Evolutionary conservation across 2,113 vertebrate genomes (phyloP).

Genomic region (Eurypyga helias): DNA sequence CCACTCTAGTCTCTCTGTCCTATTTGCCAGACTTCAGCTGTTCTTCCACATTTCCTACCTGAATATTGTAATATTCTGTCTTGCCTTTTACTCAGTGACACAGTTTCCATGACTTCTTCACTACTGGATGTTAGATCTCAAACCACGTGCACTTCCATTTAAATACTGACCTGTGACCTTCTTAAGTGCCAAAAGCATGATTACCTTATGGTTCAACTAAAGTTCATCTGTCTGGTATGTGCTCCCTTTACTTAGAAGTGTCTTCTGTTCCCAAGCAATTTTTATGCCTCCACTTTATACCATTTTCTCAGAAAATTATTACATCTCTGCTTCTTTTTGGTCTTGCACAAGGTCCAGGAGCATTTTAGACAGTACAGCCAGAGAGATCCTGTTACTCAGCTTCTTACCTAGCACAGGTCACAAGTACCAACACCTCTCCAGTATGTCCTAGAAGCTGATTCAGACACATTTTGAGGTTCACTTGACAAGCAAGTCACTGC

Average conservation of each 20-base stretch:
- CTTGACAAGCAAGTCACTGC: neutral
- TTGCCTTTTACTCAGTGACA: neutral
- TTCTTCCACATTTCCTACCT: neutral
- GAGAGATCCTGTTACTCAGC: neutral
- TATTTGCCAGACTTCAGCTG: neutral
- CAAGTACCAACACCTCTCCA: neutral
- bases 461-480: neutral
- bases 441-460: neutral
- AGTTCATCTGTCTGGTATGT: neutral
- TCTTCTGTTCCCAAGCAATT: neutral
- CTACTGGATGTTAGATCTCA: neutral
- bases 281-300: neutral
- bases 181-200: neutral
- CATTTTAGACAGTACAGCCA: neutral
- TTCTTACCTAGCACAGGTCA: neutral
- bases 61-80: neutral
- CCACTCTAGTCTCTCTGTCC: neutral
- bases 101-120: neutral
- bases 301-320: neutral
- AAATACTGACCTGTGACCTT: neutral
- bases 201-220: neutral
- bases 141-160: accelerated
- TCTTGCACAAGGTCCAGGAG: neutral
- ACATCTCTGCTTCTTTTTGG: neutral
- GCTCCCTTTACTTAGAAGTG: neutral